Percentiles rank a stretch among this genome's conserved stretches.
Evolutionary conservation across 37 sponge, comb jelly and placozoan species (phyloP).

Genomic region (Mnemiopsis leidyi): DNA sequence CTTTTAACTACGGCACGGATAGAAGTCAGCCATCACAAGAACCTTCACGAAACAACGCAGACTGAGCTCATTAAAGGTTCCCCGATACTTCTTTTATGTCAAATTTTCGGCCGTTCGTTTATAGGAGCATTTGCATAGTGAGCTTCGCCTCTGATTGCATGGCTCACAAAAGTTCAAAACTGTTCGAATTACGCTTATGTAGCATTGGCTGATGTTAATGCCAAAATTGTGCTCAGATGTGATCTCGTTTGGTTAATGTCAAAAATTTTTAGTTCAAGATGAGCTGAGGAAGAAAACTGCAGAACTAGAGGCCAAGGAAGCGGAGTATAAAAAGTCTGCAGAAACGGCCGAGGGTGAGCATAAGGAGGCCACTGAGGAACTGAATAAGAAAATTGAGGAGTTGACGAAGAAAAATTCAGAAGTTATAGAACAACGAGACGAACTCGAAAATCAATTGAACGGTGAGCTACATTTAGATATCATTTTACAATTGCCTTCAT

Average conservation of each 20-base stretch:
- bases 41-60: slow-evolving; percentile 4
- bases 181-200: too few species aligned
- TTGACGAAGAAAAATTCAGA: background rate
- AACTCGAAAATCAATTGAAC: slow-evolving; percentile 13
- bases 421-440: background rate
- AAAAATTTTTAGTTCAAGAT: slow-evolving; percentile 45
- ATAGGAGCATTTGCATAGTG: too few species aligned
- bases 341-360: background rate
- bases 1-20: slow-evolving; percentile 25
- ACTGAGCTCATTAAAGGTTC: slow-evolving; percentile 49
- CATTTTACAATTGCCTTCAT: too few species aligned
- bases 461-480: too few species aligned
- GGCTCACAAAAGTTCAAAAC: too few species aligned
- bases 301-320: slow-evolving; percentile 17
- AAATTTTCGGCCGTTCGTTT: too few species aligned
- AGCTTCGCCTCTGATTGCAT: too few species aligned
- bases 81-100: background rate
- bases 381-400: background rate
- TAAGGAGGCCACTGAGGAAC: background rate
- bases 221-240: too few species aligned
- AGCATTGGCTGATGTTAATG: too few species aligned
- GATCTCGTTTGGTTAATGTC: too few species aligned
- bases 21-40: slow-evolving; percentile 54
- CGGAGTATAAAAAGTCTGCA: background rate
- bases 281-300: slow-evolving; percentile 25